A percentile compares a stretch with the other conserved stretches of the same genome.
Evolutionary conservation across 2,888 invertebrate species (phyloP).

Genomic region (Rapana venosa): DNA sequence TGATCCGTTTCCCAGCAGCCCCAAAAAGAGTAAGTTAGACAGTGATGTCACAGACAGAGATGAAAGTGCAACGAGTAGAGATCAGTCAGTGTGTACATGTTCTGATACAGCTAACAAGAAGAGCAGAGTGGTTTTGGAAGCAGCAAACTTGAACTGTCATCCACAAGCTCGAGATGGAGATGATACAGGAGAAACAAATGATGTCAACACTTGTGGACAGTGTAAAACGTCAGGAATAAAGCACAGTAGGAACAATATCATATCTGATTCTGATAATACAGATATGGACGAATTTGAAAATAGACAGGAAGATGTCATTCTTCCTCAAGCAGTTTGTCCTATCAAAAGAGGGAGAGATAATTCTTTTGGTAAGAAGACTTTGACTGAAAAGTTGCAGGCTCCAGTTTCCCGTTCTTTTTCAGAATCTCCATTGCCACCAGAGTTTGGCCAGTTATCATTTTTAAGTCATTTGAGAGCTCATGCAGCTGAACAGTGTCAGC

Average conservation of each 20-base stretch:
- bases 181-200: neutral
- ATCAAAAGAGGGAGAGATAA: neutral
- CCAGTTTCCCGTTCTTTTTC: neutral
- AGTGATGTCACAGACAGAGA: neutral
- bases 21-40: conserved; percentile 12
- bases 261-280: neutral
- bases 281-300: neutral
- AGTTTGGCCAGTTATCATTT: conserved; percentile 28
- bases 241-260: neutral
- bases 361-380: neutral
- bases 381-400: neutral
- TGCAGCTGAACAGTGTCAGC: neutral
- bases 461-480: conserved; percentile 23
- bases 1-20: conserved; percentile 1
- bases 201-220: neutral
- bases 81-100: neutral
- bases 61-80: neutral
- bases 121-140: neutral
- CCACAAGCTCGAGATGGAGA: neutral
- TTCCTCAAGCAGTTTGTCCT: neutral
- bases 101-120: neutral
- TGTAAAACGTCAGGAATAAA: neutral
- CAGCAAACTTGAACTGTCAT: neutral
- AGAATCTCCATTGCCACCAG: neutral
- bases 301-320: neutral